These are phyloP conservation scores for Parauchenoglanis ngamensis DNA, from an alignment of 2,797 vertebrate genomes.

Conservation along the genomic window DNA sequence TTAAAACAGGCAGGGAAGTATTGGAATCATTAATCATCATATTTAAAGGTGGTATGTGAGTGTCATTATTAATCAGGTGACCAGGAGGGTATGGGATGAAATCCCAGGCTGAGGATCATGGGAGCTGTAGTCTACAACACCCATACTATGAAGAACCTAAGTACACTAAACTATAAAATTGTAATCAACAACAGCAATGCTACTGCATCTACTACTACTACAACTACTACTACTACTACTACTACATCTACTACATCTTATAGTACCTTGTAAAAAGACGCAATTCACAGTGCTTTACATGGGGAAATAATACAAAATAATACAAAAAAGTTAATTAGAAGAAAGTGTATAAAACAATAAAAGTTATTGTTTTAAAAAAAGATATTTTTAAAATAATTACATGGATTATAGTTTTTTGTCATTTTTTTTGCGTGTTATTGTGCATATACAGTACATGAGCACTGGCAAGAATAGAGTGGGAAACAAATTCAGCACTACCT, in stretches of 20 bases:
- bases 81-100: not conserved
- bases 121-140: not conserved
- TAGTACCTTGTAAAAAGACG: not conserved
- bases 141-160: not conserved
- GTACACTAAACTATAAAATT: not conserved
- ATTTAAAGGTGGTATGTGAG: not conserved
- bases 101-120: not conserved
- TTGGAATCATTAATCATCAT: slow-evolving; percentile 13
- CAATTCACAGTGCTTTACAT: not conserved
- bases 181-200: not conserved
- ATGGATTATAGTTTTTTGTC: not conserved
- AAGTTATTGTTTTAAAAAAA: too few species aligned
- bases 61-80: not conserved
- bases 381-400: too few species aligned
- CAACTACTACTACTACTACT: not conserved
- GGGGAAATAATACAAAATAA: not conserved
- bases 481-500: not conserved
- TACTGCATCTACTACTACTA: not conserved
- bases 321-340: not conserved
- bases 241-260: not conserved
- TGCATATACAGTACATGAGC: not conserved
- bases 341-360: not conserved
- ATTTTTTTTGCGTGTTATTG: not conserved
- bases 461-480: not conserved
- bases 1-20: slow-evolving; percentile 1